Percentiles rank a stretch among this genome's conserved stretches.
These are phyloP conservation scores for Clunio marinus DNA, from an alignment of 2,888 invertebrate genomes.

Conservation along the genomic window DNA sequence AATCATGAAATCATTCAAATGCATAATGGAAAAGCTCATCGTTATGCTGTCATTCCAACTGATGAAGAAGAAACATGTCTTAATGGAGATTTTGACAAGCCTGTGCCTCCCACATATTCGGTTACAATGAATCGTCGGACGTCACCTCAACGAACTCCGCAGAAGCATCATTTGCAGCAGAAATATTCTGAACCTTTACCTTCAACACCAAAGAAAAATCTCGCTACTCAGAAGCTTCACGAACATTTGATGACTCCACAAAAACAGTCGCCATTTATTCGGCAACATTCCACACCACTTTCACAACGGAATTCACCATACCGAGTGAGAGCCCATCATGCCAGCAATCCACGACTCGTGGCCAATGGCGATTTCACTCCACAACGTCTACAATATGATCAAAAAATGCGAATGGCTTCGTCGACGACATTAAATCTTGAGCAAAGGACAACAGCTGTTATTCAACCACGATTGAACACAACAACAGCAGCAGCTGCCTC, in stretches of 20 bases:
- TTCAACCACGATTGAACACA: constrained; percentile 49
- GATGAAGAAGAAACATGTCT: constrained; percentile 54
- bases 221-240: constrained; percentile 72
- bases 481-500: constrained; percentile 54
- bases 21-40: constrained; percentile 51
- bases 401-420: constrained; percentile 42
- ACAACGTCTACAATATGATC: constrained; percentile 55
- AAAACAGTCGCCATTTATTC: constrained; percentile 48
- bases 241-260: constrained; percentile 70
- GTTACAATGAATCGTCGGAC: constrained; percentile 43
- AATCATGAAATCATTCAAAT: constrained; percentile 52
- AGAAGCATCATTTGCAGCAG: constrained; percentile 40
- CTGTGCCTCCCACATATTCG: constrained; percentile 41
- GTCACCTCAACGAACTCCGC: constrained; percentile 46
- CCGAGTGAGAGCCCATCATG: constrained; percentile 46
- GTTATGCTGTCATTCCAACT: constrained; percentile 59
- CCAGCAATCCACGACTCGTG: constrained; percentile 45
- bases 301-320: constrained; percentile 42
- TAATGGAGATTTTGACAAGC: constrained; percentile 51
- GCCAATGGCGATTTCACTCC: constrained; percentile 48
- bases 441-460: constrained; percentile 48
- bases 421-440: constrained; percentile 58
- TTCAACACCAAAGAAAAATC: constrained; percentile 57
- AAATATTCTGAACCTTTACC: background rate
- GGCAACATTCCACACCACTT: constrained; percentile 44